phyloP scores from a whole-genome alignment of 37 sponge, comb jelly and placozoan species.

The Hexactinellida sp. region DNA sequence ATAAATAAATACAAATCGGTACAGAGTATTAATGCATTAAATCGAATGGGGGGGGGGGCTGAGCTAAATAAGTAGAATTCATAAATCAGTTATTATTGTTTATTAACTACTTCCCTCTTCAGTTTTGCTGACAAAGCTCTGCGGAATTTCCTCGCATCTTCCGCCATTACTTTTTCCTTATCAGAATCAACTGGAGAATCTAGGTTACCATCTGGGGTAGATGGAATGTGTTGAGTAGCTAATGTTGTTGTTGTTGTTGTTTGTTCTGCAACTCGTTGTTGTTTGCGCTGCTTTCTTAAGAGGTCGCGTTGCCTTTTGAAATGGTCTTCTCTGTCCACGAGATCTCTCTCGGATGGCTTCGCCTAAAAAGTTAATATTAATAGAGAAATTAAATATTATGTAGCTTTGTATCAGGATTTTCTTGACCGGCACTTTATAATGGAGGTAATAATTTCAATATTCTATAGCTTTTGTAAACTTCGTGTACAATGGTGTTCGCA shows the following conservation, averaged over 20 bases:
- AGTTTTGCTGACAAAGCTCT: neutral
- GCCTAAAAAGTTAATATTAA: neutral
- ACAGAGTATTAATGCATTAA: too few species aligned
- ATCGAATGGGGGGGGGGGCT: too few species aligned
- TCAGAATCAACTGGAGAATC: neutral
- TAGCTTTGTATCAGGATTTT: too few species aligned
- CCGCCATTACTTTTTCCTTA: neutral
- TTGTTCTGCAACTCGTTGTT: neutral
- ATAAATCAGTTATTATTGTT: neutral
- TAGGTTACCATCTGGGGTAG: neutral
- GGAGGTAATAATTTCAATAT: too few species aligned
- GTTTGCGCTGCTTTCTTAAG: neutral
- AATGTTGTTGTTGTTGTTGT: neutral
- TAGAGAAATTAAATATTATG: too few species aligned
- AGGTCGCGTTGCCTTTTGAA: constrained; percentile 9
- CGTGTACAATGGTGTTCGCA: too few species aligned
- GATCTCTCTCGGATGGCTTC: neutral
- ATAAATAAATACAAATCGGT: too few species aligned
- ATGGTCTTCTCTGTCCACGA: neutral
- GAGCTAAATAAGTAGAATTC: too few species aligned
- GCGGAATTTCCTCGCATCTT: neutral
- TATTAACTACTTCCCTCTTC: neutral
- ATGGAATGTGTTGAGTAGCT: neutral
- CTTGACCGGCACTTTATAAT: too few species aligned
- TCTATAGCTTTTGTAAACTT: too few species aligned